A percentile compares a stretch with the other conserved stretches of the same genome.
Evolutionary conservation across 2,888 invertebrate species (phyloP).

Genomic region (Agonum fuliginosum): DNA sequence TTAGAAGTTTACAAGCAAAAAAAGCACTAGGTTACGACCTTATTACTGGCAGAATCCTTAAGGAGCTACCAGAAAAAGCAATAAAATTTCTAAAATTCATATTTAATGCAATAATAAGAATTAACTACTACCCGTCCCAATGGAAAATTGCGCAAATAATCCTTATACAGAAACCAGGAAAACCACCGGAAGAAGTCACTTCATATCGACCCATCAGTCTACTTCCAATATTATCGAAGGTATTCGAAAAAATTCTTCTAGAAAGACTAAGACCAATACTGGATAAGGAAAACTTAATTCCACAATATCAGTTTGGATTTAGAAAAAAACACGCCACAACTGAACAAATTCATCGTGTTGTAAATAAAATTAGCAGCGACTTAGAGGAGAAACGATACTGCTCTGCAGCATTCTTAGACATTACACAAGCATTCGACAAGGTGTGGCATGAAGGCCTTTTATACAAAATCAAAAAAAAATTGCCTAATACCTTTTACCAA

Average conservation of each 20-base stretch:
- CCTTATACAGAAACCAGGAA: slow-evolving; percentile 64
- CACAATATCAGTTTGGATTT: slow-evolving; percentile 30
- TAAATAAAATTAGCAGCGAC: background rate
- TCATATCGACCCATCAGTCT: slow-evolving; percentile 63
- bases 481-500: too few species aligned
- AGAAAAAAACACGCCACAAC: slow-evolving; percentile 5
- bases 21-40: slow-evolving; percentile 63
- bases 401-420: slow-evolving; percentile 32
- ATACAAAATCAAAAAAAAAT: too few species aligned
- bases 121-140: slow-evolving; percentile 62
- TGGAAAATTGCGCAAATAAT: slow-evolving; percentile 62
- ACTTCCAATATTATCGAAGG: slow-evolving; percentile 61
- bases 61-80: slow-evolving; percentile 50
- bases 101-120: slow-evolving; percentile 58
- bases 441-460: too few species aligned
- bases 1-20: background rate
- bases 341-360: slow-evolving; percentile 13
- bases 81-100: slow-evolving; percentile 45
- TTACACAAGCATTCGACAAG: too few species aligned
- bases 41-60: too few species aligned
- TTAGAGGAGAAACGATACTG: slow-evolving; percentile 33
- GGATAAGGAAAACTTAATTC: too few species aligned
- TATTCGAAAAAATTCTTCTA: slow-evolving; percentile 62
- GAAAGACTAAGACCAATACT: slow-evolving; percentile 48
- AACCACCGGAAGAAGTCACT: slow-evolving; percentile 56